These are phyloP conservation scores for Melieria picta DNA, from an alignment of 2,888 invertebrate genomes.

Conservation along the genomic window DNA sequence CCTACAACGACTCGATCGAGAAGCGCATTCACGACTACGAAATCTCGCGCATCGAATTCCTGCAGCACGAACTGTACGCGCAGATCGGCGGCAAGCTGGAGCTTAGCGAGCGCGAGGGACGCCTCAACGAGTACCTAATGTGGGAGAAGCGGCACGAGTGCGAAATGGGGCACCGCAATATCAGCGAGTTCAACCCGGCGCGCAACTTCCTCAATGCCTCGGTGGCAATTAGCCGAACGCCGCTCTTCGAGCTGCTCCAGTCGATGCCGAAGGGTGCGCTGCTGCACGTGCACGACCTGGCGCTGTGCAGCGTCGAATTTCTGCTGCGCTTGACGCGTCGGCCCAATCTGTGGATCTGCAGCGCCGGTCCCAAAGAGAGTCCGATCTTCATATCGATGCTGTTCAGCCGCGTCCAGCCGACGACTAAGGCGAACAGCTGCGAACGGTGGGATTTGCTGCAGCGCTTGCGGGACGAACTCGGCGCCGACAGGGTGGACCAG, in stretches of 20 bases:
- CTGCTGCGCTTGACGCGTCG: conserved; percentile 73
- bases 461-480: conserved; percentile 46
- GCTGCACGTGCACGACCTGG: conserved; percentile 77
- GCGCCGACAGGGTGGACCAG: conserved; percentile 66
- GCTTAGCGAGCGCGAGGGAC: conserved; percentile 68
- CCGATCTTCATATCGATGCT: conserved; percentile 31
- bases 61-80: conserved; percentile 9
- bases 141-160: conserved; percentile 69
- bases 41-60: conserved; percentile 15
- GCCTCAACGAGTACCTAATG: conserved; percentile 72
- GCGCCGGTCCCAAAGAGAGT: conserved; percentile 57
- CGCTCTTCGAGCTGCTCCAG: conserved; percentile 74
- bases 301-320: conserved; percentile 72
- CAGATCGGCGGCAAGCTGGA: conserved; percentile 16
- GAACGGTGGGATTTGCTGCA: conserved; percentile 51
- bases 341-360: conserved; percentile 67
- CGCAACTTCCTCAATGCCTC: conserved; percentile 74
- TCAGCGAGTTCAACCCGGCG: conserved; percentile 70
- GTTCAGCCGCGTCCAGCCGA: conserved; percentile 50
- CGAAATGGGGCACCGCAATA: conserved; percentile 68
- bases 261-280: conserved; percentile 80
- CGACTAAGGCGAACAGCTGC: conserved; percentile 39
- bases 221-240: conserved; percentile 70
- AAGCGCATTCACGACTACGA: conserved; percentile 19
- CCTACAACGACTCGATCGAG: neutral